Conservation (phyloP, 2,888 invertebrate genomes). For the Ophonus ardosiacus region DNA sequence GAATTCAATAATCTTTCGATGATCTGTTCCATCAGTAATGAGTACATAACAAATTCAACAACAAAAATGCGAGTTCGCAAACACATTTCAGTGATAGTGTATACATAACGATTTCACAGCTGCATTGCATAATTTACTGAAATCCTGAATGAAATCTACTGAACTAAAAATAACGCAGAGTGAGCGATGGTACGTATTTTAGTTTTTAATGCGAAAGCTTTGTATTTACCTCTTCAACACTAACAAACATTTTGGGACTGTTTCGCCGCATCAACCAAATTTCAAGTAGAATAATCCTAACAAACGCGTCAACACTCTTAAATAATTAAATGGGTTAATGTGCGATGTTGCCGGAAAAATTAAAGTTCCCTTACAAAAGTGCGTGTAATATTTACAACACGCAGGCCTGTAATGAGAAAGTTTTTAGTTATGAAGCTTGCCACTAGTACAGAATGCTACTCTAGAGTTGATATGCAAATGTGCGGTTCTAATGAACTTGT, state of each 20-base stretch:
- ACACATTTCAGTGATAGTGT: too few species aligned
- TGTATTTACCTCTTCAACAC: background rate
- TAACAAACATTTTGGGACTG: background rate
- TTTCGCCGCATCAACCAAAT: background rate
- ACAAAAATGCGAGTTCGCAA: too few species aligned
- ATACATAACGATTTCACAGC: too few species aligned
- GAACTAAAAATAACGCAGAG: too few species aligned
- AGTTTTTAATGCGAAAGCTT: too few species aligned
- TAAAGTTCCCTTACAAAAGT: constrained; percentile 19
- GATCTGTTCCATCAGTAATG: too few species aligned
- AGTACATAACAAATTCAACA: too few species aligned
- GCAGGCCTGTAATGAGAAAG: constrained; percentile 41
- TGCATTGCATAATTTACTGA: too few species aligned
- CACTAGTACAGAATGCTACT: constrained; percentile 41
- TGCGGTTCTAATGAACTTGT: constrained; percentile 33
- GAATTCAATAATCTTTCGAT: too few species aligned
- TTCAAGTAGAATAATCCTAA: background rate
- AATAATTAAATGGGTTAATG: constrained; percentile 15
- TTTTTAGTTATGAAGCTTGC: constrained; percentile 29
- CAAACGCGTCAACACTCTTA: background rate
- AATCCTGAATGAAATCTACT: too few species aligned
- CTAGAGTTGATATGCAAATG: constrained; percentile 35
- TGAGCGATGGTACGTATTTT: too few species aligned
- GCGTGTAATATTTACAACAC: constrained; percentile 25
- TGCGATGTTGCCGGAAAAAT: background rate